Evolutionary conservation across 2,797 vertebrate genomes (phyloP).

Genomic region (Fundulus diaphanus): DNA sequence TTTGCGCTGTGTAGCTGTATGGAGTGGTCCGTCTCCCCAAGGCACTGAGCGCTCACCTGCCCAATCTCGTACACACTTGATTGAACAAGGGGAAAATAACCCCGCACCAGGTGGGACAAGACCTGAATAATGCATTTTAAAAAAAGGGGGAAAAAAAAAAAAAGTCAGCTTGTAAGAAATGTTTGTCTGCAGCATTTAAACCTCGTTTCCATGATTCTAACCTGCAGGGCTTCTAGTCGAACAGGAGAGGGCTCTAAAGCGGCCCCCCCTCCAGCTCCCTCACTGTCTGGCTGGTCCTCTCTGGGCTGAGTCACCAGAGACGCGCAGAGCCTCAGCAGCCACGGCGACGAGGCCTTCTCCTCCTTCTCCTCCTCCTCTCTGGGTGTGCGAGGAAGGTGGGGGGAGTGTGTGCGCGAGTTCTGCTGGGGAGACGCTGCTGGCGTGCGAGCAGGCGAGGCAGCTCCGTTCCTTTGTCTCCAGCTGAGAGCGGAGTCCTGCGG

Average conservation of each 20-base stretch:
- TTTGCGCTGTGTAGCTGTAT: conserved; percentile 95
- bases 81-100: conserved; percentile 89
- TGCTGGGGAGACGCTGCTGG: conserved; percentile 28
- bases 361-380: conserved; percentile 63
- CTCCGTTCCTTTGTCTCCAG: conserved; percentile 74
- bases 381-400: conserved; percentile 53
- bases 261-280: conserved; percentile 53
- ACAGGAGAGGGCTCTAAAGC: conserved; percentile 90
- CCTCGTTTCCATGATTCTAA: conserved; percentile 45
- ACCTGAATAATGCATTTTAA: conserved; percentile 77
- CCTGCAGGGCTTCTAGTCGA: conserved; percentile 93
- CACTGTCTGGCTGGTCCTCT: conserved; percentile 88
- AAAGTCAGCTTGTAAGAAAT: not conserved
- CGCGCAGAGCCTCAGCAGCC: conserved; percentile 90
- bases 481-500: conserved; percentile 70
- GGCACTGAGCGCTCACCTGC: conserved; percentile 89
- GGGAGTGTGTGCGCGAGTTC: conserved; percentile 47
- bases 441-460: conserved; percentile 41
- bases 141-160: not conserved
- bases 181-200: not conserved
- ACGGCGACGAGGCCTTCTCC: conserved; percentile 77
- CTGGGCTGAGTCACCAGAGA: conserved; percentile 84
- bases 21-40: conserved; percentile 88
- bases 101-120: conserved; percentile 90
- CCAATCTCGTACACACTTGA: conserved; percentile 86